These are phyloP conservation scores for Anolis apletophallus DNA, from an alignment of 2,797 vertebrate species.

Conservation along the genomic window DNA sequence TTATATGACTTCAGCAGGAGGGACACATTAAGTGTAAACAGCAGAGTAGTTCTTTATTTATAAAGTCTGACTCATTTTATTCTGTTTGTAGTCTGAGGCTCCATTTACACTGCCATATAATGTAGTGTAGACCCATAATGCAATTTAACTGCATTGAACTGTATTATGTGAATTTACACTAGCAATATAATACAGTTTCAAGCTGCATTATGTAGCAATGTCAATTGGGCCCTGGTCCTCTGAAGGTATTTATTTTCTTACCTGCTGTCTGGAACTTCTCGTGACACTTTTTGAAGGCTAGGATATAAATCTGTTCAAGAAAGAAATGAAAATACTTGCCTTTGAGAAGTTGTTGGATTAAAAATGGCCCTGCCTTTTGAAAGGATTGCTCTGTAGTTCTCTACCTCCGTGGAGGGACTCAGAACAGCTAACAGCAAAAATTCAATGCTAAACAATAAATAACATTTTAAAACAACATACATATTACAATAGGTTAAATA, in stretches of 20 bases:
- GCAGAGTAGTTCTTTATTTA: conserved; percentile 2
- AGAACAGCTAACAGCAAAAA: too few species aligned
- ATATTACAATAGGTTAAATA: too few species aligned
- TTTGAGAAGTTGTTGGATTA: background rate
- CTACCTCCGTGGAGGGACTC: too few species aligned
- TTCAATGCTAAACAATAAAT: too few species aligned
- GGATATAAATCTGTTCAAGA: background rate
- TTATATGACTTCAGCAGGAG: too few species aligned
- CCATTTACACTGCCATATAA: too few species aligned
- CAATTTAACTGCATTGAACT: too few species aligned
- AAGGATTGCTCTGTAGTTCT: conserved; percentile 1
- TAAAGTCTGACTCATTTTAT: background rate
- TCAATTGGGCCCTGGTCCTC: background rate
- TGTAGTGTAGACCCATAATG: too few species aligned
- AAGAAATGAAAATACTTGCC: background rate
- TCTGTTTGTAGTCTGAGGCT: background rate
- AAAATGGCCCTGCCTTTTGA: background rate
- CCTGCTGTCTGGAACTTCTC: background rate
- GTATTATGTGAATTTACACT: too few species aligned
- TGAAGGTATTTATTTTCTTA: background rate
- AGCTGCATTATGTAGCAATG: too few species aligned
- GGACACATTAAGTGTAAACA: background rate
- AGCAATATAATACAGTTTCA: too few species aligned
- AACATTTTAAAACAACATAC: too few species aligned
- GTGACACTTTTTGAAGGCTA: background rate